Base-by-base conservation (phyloP, 2,113 vertebrate genomes). In the Larimichthys polyactis region DNA sequence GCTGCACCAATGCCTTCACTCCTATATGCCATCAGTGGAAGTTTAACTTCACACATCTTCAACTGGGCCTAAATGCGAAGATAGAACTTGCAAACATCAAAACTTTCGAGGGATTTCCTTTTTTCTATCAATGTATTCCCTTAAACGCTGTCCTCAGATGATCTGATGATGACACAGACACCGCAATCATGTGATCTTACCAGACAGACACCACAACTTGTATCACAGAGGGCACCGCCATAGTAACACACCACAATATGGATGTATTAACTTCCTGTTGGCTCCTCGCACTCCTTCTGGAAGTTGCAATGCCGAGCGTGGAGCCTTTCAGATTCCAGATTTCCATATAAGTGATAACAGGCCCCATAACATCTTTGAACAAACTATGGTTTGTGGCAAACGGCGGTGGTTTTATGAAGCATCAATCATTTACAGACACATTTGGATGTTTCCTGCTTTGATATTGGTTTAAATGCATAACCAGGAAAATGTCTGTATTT, bases 161-260 rank as follows among this genome's bases (percentile, higher is more conserved):
- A 80, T 9, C 27, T 20, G 20, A 69, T 72, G 48, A 63, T 29
- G 71, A 65, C 29, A 48, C 44, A 22, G 58, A 27, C 63, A 68
- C 12, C 2, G 19, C 32, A 32, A 27, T 66, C 55, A 59, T 17
- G 44, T 52, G 29, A 27, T 22, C 48, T 27, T 48, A 15, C 17
- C 22, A 62, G 36, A 20, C 20, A 36, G 36, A 36, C 8, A 20
- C 51, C 3, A 22, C n/a, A 3, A 52, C 60, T 54, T 65, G 29
- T 71, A n/a, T 62, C 36, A 9, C 36, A 40, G 44, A 40, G 10
- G 36, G 24, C 12, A 27, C 10, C 36, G 1, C 36, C 36, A 40
- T 8, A 52, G 4, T 59, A 64, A 58, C 20, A 70, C 36, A 40
- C 36, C 36, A 8, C 36, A 40, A 40, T 40, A 40, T 40, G 36